These are phyloP conservation scores for Araneus ventricosus DNA, from an alignment of 1,140 invertebrate genomes.

Conservation along the genomic window DNA sequence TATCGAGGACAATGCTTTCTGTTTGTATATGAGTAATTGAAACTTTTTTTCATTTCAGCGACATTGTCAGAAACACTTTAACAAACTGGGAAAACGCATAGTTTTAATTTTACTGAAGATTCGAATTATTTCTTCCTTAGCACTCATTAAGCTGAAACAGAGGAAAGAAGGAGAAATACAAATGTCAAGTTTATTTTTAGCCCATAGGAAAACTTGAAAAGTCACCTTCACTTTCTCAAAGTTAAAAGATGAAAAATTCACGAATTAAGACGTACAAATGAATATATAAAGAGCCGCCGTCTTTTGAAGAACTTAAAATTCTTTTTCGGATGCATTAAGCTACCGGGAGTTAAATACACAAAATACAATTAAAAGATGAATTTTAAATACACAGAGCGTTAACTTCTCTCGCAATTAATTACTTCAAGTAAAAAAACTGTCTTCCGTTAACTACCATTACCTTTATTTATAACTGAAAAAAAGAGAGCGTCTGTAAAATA, in stretches of 20 bases:
- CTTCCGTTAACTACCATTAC: background rate
- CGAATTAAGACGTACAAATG: background rate
- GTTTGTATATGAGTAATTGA: too few species aligned
- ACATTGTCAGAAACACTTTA: too few species aligned
- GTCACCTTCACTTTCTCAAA: background rate
- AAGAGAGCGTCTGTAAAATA: background rate
- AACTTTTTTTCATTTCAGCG: too few species aligned
- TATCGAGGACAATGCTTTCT: too few species aligned
- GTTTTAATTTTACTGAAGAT: too few species aligned
- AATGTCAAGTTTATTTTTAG: background rate
- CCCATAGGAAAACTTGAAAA: background rate
- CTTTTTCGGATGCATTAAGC: background rate
- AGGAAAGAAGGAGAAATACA: background rate
- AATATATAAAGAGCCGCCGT: background rate
- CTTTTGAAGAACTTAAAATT: background rate
- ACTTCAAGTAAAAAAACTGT: background rate
- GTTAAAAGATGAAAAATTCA: background rate
- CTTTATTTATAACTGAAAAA: background rate
- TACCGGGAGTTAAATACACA: background rate
- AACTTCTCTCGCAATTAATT: slow-evolving; percentile 20
- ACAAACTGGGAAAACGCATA: too few species aligned
- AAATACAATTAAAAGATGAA: slow-evolving; percentile 11
- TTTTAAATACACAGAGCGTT: slow-evolving; percentile 5
- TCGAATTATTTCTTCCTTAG: too few species aligned
- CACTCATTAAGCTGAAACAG: too few species aligned